A percentile compares a stretch with the other conserved stretches of the same genome.
Evolutionary conservation across 2,797 vertebrate genomes (phyloP).

Genomic region (Notoglanidium macrostoma): DNA sequence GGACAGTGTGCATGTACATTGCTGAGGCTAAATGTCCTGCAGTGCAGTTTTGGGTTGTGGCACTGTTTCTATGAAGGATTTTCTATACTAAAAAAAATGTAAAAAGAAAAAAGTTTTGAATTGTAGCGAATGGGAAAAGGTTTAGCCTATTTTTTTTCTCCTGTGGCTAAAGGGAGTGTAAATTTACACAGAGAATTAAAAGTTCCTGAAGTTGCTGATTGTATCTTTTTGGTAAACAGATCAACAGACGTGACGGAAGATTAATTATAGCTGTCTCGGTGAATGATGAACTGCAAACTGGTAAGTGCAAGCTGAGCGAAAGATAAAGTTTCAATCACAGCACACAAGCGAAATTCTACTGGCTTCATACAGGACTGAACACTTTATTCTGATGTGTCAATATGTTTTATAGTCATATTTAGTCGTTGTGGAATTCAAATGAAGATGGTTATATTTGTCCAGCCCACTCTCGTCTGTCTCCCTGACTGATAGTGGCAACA

Average conservation of each 20-base stretch:
- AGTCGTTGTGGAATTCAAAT: conserved; percentile 21
- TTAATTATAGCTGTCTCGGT: neutral
- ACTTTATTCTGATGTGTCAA: neutral
- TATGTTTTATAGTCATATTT: neutral
- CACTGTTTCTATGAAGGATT: too few relatives aligned
- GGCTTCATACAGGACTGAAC: neutral
- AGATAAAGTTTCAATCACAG: neutral
- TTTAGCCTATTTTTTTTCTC: too few relatives aligned
- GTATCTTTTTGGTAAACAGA: neutral
- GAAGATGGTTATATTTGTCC: conserved; percentile 20
- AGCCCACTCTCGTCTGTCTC: neutral
- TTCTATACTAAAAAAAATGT: too few relatives aligned
- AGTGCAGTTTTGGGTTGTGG: too few relatives aligned
- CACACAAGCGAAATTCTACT: neutral
- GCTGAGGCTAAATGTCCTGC: too few relatives aligned
- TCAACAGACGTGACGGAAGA: neutral
- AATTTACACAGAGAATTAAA: too few relatives aligned
- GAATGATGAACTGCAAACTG: neutral
- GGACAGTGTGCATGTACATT: too few relatives aligned
- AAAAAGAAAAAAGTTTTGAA: too few relatives aligned
- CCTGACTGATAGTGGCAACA: conserved; percentile 4
- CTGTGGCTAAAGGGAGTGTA: too few relatives aligned
- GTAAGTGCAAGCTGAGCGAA: neutral
- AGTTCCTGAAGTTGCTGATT: neutral
- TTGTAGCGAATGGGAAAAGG: too few relatives aligned